Evolutionary conservation across 2,113 vertebrate species (phyloP), one percentile per base, ranked within the genome.

Genomic region (Leptosomus discolor): DNA sequence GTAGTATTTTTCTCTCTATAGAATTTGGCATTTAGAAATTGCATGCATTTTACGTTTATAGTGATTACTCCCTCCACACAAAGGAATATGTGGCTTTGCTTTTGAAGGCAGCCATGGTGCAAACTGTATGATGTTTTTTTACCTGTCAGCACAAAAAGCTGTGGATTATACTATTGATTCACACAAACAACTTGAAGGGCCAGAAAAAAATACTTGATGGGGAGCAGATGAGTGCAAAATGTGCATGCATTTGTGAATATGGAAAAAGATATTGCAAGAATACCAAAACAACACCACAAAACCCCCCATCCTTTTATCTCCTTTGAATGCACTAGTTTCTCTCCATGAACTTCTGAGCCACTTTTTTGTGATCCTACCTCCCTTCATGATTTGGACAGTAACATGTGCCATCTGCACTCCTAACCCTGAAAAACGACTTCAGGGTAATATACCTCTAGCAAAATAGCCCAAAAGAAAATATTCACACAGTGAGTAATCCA

Each of bases 1-100:
- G 76, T 87, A 92, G 81, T 87, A 73, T 87, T 96, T 97, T 96
- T 94, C 94, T 88, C 81, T 94, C 54, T 88, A 69, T 81, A 93
- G 75, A 94, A 88, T 86, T 95, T 96, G 77, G 77, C 89, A 95
- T 94, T 95, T 90, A 78, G 41, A 94, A 97, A 95, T 97, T 92
- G 70, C 92, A 92, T 96, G 91, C 77, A 85, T 53, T 94, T 97
- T 95, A 74, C 70, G 61, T 94, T 93, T 94, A 45, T 18, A 82
- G 58, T 61, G 80, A 95, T 95, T 94, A 82, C 84, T 73, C 80
- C 88, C 65, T 90, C 53, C 37, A 57, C 32, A 94, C 65, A 96
- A 89, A 94, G 39, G 86, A 94, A 73, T 82, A 75, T 46, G 60
- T 71, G 65, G 37, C 74, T 94, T 91, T 87, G 76, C 76, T 91